Evolutionary conservation across 1,140 invertebrate species (phyloP).

Genomic region (Trichonephila clavipes): DNA sequence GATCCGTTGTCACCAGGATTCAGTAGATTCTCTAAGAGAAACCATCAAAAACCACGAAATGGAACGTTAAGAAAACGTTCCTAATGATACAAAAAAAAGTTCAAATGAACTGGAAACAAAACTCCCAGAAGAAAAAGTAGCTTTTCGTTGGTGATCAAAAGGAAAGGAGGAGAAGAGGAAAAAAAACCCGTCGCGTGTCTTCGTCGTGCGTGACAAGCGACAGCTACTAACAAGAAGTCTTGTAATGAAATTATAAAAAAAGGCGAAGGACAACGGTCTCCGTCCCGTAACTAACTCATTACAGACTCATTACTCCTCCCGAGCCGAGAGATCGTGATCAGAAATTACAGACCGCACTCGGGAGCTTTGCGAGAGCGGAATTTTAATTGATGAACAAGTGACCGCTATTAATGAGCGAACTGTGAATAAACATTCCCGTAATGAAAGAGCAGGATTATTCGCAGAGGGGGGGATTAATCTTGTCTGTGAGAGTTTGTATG

Average conservation of each 20-base stretch:
- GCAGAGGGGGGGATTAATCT: neutral
- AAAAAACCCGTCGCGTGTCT: constrained; percentile 11
- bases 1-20: too few relatives aligned
- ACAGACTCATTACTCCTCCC: neutral
- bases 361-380: neutral
- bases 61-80: too few relatives aligned
- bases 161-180: neutral
- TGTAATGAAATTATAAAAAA: constrained; percentile 20
- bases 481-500: too few relatives aligned
- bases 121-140: neutral
- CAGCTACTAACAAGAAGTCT: constrained; percentile 9
- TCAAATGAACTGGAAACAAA: too few relatives aligned
- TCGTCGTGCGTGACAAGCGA: constrained; percentile 3
- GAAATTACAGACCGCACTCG: neutral
- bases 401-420: constrained; percentile 14
- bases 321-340: neutral
- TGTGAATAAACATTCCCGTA: constrained; percentile 26
- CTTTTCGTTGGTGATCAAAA: neutral
- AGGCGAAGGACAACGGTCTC: neutral
- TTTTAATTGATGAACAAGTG: constrained; percentile 36
- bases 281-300: neutral
- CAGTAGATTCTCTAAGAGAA: too few relatives aligned
- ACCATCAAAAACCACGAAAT: too few relatives aligned
- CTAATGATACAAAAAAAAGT: too few relatives aligned
- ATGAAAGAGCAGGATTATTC: neutral